Percentiles rank a stretch among this genome's conserved stretches.
These are phyloP conservation scores for Amphipyra berbera DNA, from an alignment of 2,888 invertebrate species.

Conservation along the genomic window DNA sequence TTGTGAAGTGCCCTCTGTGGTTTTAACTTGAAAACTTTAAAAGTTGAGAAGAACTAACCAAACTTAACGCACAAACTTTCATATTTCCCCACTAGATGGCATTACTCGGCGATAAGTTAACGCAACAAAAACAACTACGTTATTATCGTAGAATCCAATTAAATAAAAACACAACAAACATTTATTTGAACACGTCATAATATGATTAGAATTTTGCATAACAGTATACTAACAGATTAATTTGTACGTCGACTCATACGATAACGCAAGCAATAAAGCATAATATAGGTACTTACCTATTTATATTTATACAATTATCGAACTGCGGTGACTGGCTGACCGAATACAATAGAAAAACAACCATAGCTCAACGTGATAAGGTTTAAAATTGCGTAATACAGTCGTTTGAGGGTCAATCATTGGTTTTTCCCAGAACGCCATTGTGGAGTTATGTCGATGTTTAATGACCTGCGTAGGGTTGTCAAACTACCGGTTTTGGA, in stretches of 20 bases:
- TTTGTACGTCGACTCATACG: background rate
- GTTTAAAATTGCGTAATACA: conserved; percentile 31
- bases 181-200: background rate
- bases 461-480: conserved; percentile 50
- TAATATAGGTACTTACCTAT: background rate
- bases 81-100: conserved; percentile 27
- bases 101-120: conserved; percentile 1
- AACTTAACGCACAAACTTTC: conserved; percentile 1
- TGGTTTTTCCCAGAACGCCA: conserved; percentile 46
- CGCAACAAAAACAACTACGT: background rate
- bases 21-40: background rate
- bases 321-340: conserved; percentile 11
- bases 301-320: conserved; percentile 1
- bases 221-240: conserved; percentile 16
- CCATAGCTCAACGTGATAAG: background rate
- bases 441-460: conserved; percentile 13
- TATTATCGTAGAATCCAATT: background rate
- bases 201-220: background rate
- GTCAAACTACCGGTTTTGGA: conserved; percentile 35
- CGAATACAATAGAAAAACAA: conserved; percentile 20
- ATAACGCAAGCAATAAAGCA: background rate
- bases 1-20: conserved; percentile 17
- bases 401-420: background rate
- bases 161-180: conserved; percentile 1
- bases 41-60: background rate